Evolutionary conservation across 2,888 invertebrate species (phyloP).

Genomic region (Drosophila macrospina): DNA sequence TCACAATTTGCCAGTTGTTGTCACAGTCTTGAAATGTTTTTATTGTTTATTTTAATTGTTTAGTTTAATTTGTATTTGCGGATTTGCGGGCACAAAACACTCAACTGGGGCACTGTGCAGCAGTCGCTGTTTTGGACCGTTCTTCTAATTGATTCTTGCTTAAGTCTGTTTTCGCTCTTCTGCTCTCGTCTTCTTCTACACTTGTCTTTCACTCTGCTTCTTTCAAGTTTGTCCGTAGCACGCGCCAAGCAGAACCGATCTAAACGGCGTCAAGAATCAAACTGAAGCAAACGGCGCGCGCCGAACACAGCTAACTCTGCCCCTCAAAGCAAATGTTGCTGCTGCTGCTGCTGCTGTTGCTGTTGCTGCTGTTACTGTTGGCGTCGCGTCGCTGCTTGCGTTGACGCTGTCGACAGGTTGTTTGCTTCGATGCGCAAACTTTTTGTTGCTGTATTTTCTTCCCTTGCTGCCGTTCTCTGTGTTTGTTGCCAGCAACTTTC

Average conservation of each 20-base stretch:
- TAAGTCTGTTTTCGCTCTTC: not conserved
- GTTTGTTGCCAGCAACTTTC: conserved; percentile 67
- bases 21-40: conserved; percentile 46
- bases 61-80: conserved; percentile 18
- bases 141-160: conserved; percentile 4
- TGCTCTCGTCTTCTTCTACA: conserved; percentile 15
- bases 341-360: conserved; percentile 26
- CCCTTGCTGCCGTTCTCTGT: conserved; percentile 39
- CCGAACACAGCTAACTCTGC: conserved; percentile 27
- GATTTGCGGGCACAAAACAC: conserved; percentile 62
- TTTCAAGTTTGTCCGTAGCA: conserved; percentile 40
- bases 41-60: conserved; percentile 7
- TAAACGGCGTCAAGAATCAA: conserved; percentile 85
- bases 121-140: conserved; percentile 61
- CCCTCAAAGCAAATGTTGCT: not conserved
- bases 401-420: conserved; percentile 60
- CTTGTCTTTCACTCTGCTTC: conserved; percentile 14
- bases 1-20: conserved; percentile 64
- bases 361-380: conserved; percentile 28
- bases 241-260: conserved; percentile 83
- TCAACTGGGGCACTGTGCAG: conserved; percentile 54
- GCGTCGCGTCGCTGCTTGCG: conserved; percentile 35
- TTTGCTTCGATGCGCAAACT: conserved; percentile 74
- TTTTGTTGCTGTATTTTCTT: conserved; percentile 48
- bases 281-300: conserved; percentile 80